phyloP scores from a whole-genome alignment of 2,113 vertebrate genomes.

The Reinhardtius hippoglossoides region DNA sequence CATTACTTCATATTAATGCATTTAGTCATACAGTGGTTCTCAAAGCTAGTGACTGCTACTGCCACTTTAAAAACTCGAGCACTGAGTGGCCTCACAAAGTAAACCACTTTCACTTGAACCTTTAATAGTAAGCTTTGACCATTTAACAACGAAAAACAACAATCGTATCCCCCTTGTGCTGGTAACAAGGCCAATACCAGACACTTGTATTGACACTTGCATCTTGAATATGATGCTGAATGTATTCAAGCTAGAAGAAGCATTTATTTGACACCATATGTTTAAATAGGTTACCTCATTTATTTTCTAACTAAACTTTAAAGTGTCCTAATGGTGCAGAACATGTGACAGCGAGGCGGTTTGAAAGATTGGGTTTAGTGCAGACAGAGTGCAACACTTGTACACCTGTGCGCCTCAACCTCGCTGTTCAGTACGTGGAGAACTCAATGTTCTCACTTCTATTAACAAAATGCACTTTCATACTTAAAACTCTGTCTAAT shows the following conservation, averaged over 20 bases:
- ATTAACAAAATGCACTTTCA: slow-evolving; percentile 29
- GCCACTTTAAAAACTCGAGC: too few relatives aligned
- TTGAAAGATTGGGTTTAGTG: background rate
- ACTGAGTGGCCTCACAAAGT: too few relatives aligned
- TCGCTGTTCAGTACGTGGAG: background rate
- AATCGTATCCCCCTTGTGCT: background rate
- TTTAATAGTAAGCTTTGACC: too few relatives aligned
- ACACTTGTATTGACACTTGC: background rate
- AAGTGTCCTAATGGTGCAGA: background rate
- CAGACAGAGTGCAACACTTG: slow-evolving; percentile 2
- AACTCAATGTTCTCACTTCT: background rate
- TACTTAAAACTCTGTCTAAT: slow-evolving; percentile 23
- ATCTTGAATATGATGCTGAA: slow-evolving; percentile 2
- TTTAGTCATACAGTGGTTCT: too few relatives aligned
- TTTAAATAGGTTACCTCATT: too few relatives aligned
- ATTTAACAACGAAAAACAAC: too few relatives aligned
- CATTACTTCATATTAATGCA: too few relatives aligned
- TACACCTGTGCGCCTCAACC: background rate
- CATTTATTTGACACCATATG: background rate
- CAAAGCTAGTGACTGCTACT: too few relatives aligned
- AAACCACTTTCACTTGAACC: too few relatives aligned
- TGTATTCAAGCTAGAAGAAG: background rate
- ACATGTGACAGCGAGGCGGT: background rate
- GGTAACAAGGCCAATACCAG: background rate
- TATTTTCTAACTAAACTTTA: background rate